phyloP scores from a whole-genome alignment of 2,113 vertebrate species.

The Pelecanus crispus region DNA sequence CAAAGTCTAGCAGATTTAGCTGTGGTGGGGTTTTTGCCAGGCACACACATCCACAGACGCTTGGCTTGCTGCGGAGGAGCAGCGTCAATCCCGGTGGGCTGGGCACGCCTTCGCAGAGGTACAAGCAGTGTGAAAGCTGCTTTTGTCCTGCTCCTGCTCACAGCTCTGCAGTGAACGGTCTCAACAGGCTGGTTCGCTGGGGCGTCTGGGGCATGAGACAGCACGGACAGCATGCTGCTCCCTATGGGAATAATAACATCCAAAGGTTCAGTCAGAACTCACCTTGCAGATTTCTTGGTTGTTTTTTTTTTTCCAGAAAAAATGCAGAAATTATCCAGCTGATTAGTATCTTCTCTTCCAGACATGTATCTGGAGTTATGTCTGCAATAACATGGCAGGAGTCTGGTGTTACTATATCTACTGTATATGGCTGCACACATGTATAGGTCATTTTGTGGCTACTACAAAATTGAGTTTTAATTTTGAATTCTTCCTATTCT shows the following conservation, averaged over 20 bases:
- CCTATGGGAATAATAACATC: background rate
- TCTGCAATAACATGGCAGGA: background rate
- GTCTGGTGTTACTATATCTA: background rate
- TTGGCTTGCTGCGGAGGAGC: background rate
- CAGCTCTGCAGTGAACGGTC: too few relatives aligned
- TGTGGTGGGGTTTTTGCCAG: background rate
- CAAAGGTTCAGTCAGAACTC: background rate
- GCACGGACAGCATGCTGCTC: background rate
- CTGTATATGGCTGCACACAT: background rate
- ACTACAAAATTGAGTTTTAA: background rate
- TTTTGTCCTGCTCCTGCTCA: background rate
- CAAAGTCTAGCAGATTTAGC: background rate
- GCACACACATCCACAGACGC: background rate
- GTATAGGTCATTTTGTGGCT: background rate
- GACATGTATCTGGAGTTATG: background rate
- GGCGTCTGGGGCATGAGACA: background rate
- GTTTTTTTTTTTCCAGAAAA: background rate
- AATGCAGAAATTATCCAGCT: background rate
- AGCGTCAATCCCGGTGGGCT: background rate
- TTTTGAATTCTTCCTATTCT: background rate
- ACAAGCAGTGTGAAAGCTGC: background rate
- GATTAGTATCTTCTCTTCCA: background rate
- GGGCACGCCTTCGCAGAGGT: background rate
- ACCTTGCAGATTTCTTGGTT: background rate
- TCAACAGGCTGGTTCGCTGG: background rate